Base-by-base conservation (phyloP, 2,113 vertebrate genomes). In the Rousettus leschenaultii region DNA sequence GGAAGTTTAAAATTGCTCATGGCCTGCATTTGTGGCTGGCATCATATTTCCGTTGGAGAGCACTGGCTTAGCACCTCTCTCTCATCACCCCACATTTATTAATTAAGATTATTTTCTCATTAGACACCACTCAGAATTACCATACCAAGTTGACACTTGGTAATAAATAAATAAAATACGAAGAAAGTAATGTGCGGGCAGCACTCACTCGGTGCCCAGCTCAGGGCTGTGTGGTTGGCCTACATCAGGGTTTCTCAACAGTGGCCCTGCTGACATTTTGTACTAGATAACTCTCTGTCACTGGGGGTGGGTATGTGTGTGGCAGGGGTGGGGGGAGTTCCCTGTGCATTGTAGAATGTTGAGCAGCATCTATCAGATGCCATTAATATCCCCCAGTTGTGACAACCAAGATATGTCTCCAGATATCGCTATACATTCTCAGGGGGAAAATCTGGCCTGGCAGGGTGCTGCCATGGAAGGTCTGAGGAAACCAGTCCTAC, bases 401-500 rank as follows among this genome's bases (percentile, higher is more conserved):
- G 57, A 82, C 48, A 11, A 45, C n/a, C 24, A 40, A 73, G 74
- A 65, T 16, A 38, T 18, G 0, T 28, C 40, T 75, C 24, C 75
- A 61, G 83, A 22, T 26, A 26, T 40, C 21, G 14, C 21, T 35
- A 53, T 35, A 15, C 18, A 33, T 85, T 18, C 66, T 26, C 19
- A 9, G 75, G 75, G 51, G 68, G 8, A 28, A 9, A 16, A 88
- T 26, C 8, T 3, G 2, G 33, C 14, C 75, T 22, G 19, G 38
- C 11, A 10, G 33, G 59, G 26, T 11, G 5, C 7, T 0, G 22
- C 35, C 6, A 9, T 0, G 0, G 51, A 24, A 13, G 19, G 5
- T 30, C 16, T 19, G 18, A 16, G 0, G 2, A 30, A 78, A 3
- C 11, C 30, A 7, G 18, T 10, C 70, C 28, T 10, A 10, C 18